These are phyloP conservation scores for Phengaris arion DNA, from an alignment of 2,888 invertebrate species.

Conservation along the genomic window DNA sequence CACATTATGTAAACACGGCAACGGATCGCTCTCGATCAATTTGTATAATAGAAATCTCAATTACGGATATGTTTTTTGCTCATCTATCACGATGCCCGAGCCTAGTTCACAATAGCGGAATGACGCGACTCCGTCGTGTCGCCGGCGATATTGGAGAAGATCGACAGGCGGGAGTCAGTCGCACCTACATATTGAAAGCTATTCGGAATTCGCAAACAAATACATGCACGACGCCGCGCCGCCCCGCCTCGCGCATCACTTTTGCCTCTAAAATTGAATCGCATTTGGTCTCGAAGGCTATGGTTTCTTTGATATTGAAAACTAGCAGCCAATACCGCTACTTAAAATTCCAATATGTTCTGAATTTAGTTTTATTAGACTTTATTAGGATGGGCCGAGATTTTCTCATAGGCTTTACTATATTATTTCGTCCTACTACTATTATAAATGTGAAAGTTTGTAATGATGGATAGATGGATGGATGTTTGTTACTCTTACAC, in stretches of 20 bases:
- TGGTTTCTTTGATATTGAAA: constrained; percentile 54
- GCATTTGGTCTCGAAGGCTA: constrained; percentile 61
- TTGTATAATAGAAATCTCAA: constrained; percentile 78
- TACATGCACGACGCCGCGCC: constrained; percentile 63
- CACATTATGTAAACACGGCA: constrained; percentile 74
- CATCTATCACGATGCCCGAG: constrained; percentile 67
- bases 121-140: constrained; percentile 68
- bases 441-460: neutral
- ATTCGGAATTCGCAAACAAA: constrained; percentile 77
- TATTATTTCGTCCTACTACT: neutral
- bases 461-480: too few species aligned
- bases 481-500: too few species aligned
- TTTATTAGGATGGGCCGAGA: constrained; percentile 20
- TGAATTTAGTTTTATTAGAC: constrained; percentile 29
- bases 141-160: constrained; percentile 74
- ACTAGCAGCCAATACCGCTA: constrained; percentile 34
- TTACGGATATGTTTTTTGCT: constrained; percentile 76
- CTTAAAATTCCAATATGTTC: constrained; percentile 39
- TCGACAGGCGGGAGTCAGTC: constrained; percentile 72
- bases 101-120: constrained; percentile 71
- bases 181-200: constrained; percentile 76
- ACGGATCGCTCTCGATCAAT: constrained; percentile 70
- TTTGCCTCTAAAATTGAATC: constrained; percentile 71
- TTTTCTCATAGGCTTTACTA: neutral
- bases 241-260: constrained; percentile 59